Percentiles rank a stretch among this genome's conserved stretches.
Evolutionary conservation across 2,888 invertebrate genomes (phyloP).

Genomic region (Acheta domesticus): DNA sequence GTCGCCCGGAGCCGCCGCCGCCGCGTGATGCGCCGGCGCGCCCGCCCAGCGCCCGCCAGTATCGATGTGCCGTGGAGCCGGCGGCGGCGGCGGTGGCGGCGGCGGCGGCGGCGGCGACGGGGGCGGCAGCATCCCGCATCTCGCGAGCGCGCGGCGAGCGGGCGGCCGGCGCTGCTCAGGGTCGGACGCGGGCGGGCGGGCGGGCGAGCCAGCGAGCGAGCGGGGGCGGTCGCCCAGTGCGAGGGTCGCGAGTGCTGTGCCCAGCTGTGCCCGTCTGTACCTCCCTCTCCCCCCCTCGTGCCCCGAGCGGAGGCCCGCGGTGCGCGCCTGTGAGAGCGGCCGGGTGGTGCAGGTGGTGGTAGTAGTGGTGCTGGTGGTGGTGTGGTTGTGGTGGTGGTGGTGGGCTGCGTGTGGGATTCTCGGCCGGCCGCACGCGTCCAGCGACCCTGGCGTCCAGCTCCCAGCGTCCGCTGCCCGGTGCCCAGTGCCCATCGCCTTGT

Average conservation of each 20-base stretch:
- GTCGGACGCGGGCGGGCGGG: not conserved
- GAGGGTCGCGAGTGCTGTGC: not conserved
- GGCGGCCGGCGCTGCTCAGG: not conserved
- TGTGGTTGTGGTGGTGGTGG: too few species aligned
- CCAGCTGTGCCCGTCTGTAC: not conserved
- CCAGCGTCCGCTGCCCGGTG: too few species aligned
- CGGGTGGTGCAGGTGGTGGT: too few species aligned
- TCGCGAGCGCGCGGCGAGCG: not conserved
- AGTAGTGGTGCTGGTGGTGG: too few species aligned
- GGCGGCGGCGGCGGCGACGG: not conserved
- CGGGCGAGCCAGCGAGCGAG: too few species aligned
- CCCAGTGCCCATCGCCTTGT: too few species aligned
- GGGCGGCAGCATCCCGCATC: slow-evolving; percentile 6
- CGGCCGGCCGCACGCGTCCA: too few species aligned
- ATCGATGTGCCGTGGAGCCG: slow-evolving; percentile 31
- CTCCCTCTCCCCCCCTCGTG: too few species aligned
- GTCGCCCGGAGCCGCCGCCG: slow-evolving; percentile 27
- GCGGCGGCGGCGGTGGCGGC: not conserved
- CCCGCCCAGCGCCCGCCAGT: slow-evolving; percentile 24
- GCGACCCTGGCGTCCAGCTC: too few species aligned
- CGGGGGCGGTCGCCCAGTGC: not conserved
- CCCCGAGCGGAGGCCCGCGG: too few species aligned
- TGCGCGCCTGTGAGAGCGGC: too few species aligned
- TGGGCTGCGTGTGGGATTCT: too few species aligned
- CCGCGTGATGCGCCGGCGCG: slow-evolving; percentile 23